Evolutionary conservation across 2,888 invertebrate species (phyloP).

Genomic region (Gisinianus flammeolus): DNA sequence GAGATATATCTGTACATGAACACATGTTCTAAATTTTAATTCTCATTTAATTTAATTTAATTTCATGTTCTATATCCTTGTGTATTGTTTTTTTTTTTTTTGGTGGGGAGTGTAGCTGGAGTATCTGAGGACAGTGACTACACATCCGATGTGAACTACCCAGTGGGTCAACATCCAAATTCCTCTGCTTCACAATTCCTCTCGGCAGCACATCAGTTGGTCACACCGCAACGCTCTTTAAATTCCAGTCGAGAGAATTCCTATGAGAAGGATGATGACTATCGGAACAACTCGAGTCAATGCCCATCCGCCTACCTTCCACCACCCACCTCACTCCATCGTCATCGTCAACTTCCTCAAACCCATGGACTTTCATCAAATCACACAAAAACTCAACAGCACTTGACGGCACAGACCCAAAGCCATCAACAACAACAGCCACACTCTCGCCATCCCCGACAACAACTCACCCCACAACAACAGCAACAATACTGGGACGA

Average conservation of each 20-base stretch:
- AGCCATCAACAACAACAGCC: slow-evolving; percentile 33
- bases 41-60: too few species aligned
- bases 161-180: slow-evolving; percentile 86
- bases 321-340: slow-evolving; percentile 42
- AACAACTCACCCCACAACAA: slow-evolving; percentile 40
- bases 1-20: too few species aligned
- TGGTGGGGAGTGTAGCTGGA: slow-evolving; percentile 70
- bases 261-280: slow-evolving; percentile 77
- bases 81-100: neutral
- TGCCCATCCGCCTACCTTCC: slow-evolving; percentile 43
- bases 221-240: slow-evolving; percentile 77
- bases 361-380: slow-evolving; percentile 40
- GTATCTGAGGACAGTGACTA: slow-evolving; percentile 97
- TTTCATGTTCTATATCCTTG: neutral
- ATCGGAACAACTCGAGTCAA: slow-evolving; percentile 54
- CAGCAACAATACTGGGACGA: slow-evolving; percentile 62
- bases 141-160: slow-evolving; percentile 94
- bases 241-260: slow-evolving; percentile 83
- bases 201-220: slow-evolving; percentile 76
- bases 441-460: slow-evolving; percentile 26
- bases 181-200: slow-evolving; percentile 89
- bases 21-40: too few species aligned
- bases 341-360: slow-evolving; percentile 54
- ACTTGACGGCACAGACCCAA: slow-evolving; percentile 30
- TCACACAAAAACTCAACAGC: slow-evolving; percentile 31